Percentiles rank a stretch among this genome's conserved stretches.
These are phyloP conservation scores for Tetragnatha versicolor DNA, from an alignment of 1,140 invertebrate species.

Conservation along the genomic window DNA sequence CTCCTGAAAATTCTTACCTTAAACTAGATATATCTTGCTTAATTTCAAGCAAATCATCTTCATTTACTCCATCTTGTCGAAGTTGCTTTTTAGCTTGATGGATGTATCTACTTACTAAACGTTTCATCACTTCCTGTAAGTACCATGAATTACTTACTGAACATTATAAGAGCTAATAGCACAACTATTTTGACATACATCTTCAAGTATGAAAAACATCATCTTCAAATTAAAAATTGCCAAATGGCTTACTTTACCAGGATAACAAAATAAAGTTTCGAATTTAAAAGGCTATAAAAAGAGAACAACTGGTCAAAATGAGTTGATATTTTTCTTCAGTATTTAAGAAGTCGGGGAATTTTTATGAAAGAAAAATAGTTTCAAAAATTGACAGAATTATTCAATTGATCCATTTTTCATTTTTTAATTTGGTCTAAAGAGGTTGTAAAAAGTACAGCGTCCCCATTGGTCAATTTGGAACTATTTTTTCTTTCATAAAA, in stretches of 20 bases:
- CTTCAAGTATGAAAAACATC: not conserved
- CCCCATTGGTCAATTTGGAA: too few relatives aligned
- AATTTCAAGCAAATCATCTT: slow-evolving; percentile 71
- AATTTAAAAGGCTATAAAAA: too few relatives aligned
- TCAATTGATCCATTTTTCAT: too few relatives aligned
- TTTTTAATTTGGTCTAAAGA: too few relatives aligned
- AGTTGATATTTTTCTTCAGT: too few relatives aligned
- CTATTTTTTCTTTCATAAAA: too few relatives aligned
- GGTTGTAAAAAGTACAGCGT: too few relatives aligned
- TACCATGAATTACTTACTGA: not conserved
- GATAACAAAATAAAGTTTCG: not conserved
- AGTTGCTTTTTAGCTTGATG: slow-evolving; percentile 69
- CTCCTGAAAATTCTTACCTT: slow-evolving; percentile 61
- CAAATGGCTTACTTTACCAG: not conserved
- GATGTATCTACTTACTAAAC: slow-evolving; percentile 68
- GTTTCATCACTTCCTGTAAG: slow-evolving; percentile 67
- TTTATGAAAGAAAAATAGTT: too few relatives aligned
- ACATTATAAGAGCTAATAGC: not conserved
- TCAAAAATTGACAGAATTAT: too few relatives aligned
- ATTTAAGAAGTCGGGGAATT: too few relatives aligned
- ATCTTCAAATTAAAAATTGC: not conserved
- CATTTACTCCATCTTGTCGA: slow-evolving; percentile 70
- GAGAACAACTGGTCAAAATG: too few relatives aligned
- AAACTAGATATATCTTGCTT: slow-evolving; percentile 72
- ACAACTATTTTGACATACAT: not conserved